Percentiles rank a stretch among this genome's conserved stretches.
Evolutionary conservation across 30 jellyfish, hydroid and myxozoan genomes (phyloP).

Genomic region (Catostylus mosaicus): DNA sequence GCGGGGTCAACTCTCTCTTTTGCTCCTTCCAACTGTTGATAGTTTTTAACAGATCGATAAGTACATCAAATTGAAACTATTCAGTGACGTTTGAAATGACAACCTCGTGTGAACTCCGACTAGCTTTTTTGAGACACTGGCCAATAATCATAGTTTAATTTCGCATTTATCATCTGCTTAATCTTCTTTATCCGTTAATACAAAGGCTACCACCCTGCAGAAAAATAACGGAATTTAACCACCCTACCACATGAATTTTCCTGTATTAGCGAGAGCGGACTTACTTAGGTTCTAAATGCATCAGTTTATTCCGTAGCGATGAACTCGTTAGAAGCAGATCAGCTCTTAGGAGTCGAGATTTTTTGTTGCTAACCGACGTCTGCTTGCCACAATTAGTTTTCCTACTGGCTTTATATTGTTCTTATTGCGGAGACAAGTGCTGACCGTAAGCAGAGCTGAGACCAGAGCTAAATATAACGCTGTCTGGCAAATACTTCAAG

Average conservation of each 20-base stretch:
- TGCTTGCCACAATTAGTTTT: background rate
- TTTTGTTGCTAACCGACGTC: background rate
- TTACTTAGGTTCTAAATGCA: background rate
- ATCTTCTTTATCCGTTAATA: background rate
- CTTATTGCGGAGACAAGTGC: background rate
- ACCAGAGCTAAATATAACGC: background rate
- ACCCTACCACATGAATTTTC: background rate
- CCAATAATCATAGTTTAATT: no score
- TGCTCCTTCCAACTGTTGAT: no score
- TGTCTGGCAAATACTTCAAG: background rate
- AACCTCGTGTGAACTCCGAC: no score
- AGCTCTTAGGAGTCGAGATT: background rate
- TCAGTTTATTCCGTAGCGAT: background rate
- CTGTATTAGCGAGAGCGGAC: background rate
- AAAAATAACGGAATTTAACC: background rate
- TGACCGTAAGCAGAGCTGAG: background rate
- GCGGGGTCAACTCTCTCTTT: no score
- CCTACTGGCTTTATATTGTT: background rate
- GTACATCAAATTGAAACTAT: no score
- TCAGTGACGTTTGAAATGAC: no score
- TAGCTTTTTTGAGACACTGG: no score
- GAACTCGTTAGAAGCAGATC: conserved; percentile 2
- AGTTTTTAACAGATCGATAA: no score
- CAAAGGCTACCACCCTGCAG: background rate
- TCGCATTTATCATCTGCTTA: background rate